Evolutionary conservation across 2,113 vertebrate species (phyloP).

Genomic region (Cryptotis parvus): DNA sequence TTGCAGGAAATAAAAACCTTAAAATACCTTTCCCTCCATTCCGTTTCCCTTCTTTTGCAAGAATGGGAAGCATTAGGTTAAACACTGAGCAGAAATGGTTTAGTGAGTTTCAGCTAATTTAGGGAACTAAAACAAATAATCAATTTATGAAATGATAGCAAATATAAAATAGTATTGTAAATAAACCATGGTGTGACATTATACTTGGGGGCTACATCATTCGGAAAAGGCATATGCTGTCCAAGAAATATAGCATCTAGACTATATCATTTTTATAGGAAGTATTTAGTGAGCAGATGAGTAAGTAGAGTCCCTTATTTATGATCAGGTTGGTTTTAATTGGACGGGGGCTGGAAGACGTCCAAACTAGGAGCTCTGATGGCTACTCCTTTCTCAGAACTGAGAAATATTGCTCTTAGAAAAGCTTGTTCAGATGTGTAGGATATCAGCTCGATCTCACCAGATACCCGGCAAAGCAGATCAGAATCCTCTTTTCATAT

Average conservation of each 20-base stretch:
- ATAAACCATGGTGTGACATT: constrained; percentile 47
- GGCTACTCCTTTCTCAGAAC: background rate
- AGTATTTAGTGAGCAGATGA: constrained; percentile 47
- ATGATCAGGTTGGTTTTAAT: constrained; percentile 38
- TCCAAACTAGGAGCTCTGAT: background rate
- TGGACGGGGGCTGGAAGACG: constrained; percentile 31
- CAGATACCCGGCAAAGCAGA: background rate
- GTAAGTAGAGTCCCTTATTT: constrained; percentile 54
- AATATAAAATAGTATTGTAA: constrained; percentile 55
- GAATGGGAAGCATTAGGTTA: background rate
- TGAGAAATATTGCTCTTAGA: background rate
- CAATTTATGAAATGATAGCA: constrained; percentile 45
- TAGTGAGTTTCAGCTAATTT: constrained; percentile 13
- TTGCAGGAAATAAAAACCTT: background rate
- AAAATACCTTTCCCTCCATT: background rate
- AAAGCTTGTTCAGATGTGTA: background rate
- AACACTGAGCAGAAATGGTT: constrained; percentile 16
- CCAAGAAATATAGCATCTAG: constrained; percentile 47
- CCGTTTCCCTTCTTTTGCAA: too few species aligned
- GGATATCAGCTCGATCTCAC: background rate
- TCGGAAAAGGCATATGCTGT: constrained; percentile 7
- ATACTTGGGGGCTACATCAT: constrained; percentile 43
- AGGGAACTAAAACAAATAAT: background rate
- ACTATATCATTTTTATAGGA: constrained; percentile 23
- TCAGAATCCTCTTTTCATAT: background rate